These are phyloP conservation scores for Montipora foliosa DNA, from an alignment of 64 coral and sea anemone species.

Conservation along the genomic window DNA sequence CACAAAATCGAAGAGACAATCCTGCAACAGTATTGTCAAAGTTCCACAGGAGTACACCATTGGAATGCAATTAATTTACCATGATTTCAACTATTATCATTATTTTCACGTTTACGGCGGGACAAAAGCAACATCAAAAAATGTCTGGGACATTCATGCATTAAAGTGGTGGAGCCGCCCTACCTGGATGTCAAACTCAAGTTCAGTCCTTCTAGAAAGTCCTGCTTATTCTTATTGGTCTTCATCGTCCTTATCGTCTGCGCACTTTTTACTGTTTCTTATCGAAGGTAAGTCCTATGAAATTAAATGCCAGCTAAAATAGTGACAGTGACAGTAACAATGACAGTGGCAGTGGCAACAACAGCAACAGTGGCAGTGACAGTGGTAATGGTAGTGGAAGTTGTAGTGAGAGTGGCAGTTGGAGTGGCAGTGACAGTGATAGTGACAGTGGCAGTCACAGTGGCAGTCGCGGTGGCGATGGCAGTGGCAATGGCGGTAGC, in stretches of 20 bases:
- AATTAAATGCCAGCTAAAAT: background rate
- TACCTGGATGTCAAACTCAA: conserved; percentile 33
- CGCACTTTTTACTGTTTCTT: conserved; percentile 26
- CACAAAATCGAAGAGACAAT: background rate
- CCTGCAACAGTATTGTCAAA: conserved; percentile 37
- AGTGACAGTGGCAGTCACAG: no score
- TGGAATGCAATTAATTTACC: conserved; percentile 59
- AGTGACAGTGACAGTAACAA: background rate
- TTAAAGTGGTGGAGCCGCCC: conserved; percentile 47
- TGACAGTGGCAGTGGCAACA: background rate
- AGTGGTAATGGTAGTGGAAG: background rate
- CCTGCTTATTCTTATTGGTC: no score
- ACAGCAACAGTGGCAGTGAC: background rate
- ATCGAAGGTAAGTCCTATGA: conserved; percentile 10
- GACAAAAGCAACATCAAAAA: background rate
- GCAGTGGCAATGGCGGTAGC: no score
- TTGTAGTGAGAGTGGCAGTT: background rate
- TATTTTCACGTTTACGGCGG: conserved; percentile 51
- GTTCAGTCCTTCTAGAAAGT: conserved; percentile 5
- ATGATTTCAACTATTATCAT: background rate
- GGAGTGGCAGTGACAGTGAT: no score
- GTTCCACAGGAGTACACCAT: conserved; percentile 51
- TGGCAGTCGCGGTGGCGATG: no score
- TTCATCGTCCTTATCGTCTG: background rate
- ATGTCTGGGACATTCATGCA: conserved; percentile 51